These are phyloP conservation scores for Seriola dumerili DNA, from an alignment of 2,113 vertebrate species.

Conservation along the genomic window DNA sequence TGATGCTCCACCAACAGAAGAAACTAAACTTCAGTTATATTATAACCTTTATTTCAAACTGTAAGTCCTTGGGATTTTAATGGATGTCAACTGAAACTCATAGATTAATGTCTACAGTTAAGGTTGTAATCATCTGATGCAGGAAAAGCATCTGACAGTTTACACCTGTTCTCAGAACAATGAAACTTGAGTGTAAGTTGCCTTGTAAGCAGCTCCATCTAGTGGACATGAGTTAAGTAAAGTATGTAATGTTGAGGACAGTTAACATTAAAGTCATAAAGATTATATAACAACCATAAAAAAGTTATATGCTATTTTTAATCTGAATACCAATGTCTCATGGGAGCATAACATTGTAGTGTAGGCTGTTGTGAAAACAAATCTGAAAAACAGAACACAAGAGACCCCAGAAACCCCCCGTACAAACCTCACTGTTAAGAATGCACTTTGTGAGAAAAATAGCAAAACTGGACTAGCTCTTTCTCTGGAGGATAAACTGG, in stretches of 20 bases:
- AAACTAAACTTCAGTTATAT: constrained; percentile 2
- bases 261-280: neutral
- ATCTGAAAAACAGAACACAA: constrained; percentile 3
- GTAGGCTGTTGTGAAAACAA: neutral
- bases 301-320: constrained; percentile 5
- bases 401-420: neutral
- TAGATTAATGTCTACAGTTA: neutral
- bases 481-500: constrained; percentile 63
- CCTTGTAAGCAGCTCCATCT: constrained; percentile 48
- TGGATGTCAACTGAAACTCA: neutral
- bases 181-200: neutral
- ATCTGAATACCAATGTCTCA: constrained; percentile 11
- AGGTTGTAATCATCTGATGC: neutral
- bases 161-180: constrained; percentile 47
- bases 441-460: constrained; percentile 57
- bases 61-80: neutral
- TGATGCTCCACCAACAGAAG: neutral
- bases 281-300: constrained; percentile 21
- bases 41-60: constrained; percentile 43
- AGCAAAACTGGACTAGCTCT: constrained; percentile 61
- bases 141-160: constrained; percentile 13
- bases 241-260: neutral
- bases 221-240: constrained; percentile 33
- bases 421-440: constrained; percentile 38
- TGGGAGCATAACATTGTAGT: neutral